Evolutionary conservation across 2,888 invertebrate species (phyloP), one percentile per base, ranked within the genome.

Genomic region (Conchocele bisecta): DNA sequence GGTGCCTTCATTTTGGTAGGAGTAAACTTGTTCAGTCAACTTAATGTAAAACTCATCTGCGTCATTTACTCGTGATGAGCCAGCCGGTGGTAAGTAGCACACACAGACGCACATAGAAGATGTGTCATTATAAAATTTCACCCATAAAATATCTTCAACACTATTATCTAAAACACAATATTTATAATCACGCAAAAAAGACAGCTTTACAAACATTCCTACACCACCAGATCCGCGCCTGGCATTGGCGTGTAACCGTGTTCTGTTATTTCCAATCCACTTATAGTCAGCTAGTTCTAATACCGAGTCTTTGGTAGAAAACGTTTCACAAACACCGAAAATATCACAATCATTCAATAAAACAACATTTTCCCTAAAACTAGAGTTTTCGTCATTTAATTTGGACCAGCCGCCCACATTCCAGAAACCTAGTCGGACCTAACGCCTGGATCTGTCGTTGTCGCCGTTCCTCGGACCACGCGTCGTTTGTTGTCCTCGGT

Each of bases 1-100:
- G 6, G 29, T 17, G 6, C 58, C 65, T 22, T 20, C 24, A 54
- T 65, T 65, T 35, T 65, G 66, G 48, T 58, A 66, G 9, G 26
- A 22, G 48, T 56, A 58, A 15, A 66, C 13, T 11, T 58, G 50
- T 58, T 48, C 42, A n/a, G 33, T 31, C 20, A 51, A 17, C 20
- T 5, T 51, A 20, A 3, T 31, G 35, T 31, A 51, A 51, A 51
- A 51, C 5, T 31, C n/a, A 3, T 48, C 28, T 39, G 56, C 35
- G n/a, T 57, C 39, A 22, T 37, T 17, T 17, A 2, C 3, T 51
- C 48, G 33, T 3, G 33, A 20, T 7, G 51, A 51, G 6, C 33
- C n/a, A 31, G 17, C 33, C 7, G 51, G 51, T 5, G 51, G 33
- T 15, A 29, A 26, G 9, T 51, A 51, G n/a, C 33, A 51, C 6